phyloP scores from a whole-genome alignment of 2,113 vertebrate species.

The Otus sunia region DNA sequence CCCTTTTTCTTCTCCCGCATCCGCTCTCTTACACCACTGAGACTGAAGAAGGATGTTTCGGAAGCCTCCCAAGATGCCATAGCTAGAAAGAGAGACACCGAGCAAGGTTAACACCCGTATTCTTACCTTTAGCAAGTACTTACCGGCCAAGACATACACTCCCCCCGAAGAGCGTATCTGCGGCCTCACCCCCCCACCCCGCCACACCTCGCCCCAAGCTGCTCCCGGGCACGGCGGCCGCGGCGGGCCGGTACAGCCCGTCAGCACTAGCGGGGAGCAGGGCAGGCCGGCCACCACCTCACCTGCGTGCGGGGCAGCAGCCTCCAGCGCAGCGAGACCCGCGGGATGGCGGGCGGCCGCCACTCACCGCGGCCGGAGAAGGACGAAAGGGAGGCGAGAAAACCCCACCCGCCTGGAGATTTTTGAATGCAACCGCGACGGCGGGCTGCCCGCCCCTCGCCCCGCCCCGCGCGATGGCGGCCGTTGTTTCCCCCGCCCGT shows the following conservation, averaged over 20 bases:
- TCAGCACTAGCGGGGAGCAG: neutral
- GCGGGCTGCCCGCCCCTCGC: neutral
- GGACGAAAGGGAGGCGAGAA: rapidly evolving
- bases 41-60: neutral
- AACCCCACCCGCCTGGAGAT: rapidly evolving
- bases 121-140: neutral
- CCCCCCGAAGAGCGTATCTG: too few species aligned
- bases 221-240: neutral
- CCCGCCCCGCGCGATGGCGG: neutral
- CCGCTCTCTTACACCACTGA: slow-evolving; percentile 11
- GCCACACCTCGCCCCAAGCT: neutral
- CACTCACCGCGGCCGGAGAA: rapidly evolving
- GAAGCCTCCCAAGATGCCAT: neutral
- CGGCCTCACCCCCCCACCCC: neutral
- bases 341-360: rapidly evolving
- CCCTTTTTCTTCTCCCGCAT: slow-evolving; percentile 66
- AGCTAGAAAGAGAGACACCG: neutral
- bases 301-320: neutral
- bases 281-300: neutral
- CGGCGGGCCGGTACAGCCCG: neutral
- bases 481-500: too few species aligned
- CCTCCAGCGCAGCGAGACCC: neutral
- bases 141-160: rapidly evolving
- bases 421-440: neutral
- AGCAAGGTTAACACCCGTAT: neutral